A percentile compares a stretch with the other conserved stretches of the same genome.
Evolutionary conservation across 2,888 invertebrate species (phyloP).

Genomic region (Macrophya annulata): DNA sequence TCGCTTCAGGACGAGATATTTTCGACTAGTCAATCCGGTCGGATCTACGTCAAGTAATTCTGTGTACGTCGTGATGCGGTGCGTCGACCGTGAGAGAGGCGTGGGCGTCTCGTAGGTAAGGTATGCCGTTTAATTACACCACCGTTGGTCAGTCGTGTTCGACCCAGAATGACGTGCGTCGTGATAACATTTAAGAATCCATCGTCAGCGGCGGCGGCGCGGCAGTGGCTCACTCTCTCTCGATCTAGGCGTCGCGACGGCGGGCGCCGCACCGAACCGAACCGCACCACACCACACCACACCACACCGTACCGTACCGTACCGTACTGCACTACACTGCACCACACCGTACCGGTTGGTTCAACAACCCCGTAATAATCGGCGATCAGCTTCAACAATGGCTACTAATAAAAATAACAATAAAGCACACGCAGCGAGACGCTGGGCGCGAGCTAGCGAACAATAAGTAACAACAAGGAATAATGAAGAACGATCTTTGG

Average conservation of each 20-base stretch:
- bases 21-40: slow-evolving; percentile 20
- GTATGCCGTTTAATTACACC: slow-evolving; percentile 54
- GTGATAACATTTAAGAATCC: slow-evolving; percentile 45
- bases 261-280: neutral
- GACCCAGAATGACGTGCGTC: slow-evolving; percentile 50
- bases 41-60: slow-evolving; percentile 12
- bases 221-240: slow-evolving; percentile 58
- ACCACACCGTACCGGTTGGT: slow-evolving; percentile 56
- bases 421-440: slow-evolving; percentile 35
- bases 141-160: slow-evolving; percentile 36
- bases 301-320: neutral
- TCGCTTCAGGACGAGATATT: slow-evolving; percentile 22
- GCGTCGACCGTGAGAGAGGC: slow-evolving; percentile 57
- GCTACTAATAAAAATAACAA: slow-evolving; percentile 41
- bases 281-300: neutral
- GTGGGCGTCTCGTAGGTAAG: slow-evolving; percentile 55
- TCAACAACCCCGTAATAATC: slow-evolving; percentile 63
- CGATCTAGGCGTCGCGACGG: slow-evolving; percentile 59
- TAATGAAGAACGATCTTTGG: slow-evolving; percentile 44
- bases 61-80: slow-evolving; percentile 24
- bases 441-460: slow-evolving; percentile 32
- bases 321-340: neutral
- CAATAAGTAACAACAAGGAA: slow-evolving; percentile 44
- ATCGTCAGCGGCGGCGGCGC: slow-evolving; percentile 53
- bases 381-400: slow-evolving; percentile 54